Evolutionary conservation across 2,888 invertebrate species (phyloP), one percentile per base, ranked within the genome.

Genomic region (Nemurella pictetii): DNA sequence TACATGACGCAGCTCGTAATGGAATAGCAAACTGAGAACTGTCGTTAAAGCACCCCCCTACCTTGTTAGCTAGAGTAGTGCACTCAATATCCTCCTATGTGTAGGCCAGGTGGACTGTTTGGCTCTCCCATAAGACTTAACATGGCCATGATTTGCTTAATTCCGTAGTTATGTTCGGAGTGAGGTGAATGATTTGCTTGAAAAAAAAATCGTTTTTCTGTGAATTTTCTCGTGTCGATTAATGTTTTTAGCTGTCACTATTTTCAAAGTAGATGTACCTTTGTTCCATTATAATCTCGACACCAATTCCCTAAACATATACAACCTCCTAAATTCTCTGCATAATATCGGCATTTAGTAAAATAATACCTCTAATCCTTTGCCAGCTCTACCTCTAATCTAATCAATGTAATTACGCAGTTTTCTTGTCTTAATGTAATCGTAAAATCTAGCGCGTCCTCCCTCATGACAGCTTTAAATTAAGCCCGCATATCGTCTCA

Each of bases 341-440:
- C 55, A 55, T 28, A 36, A 82, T 72, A 82, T 82, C 72, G 82
- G 26, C 25, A 82, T 82, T 82, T 55, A 26, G 55, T 20, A 82
- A 82, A 82, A 82, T 82, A 72, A 82, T 29, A 29, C 82, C 55
- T 82, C 28, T 55, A 82, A 82, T 82, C 82, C 29, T n/a, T 28
- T 82, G 12, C 9, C 36, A 72, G 25, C 82, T 20, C 55, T 26
- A 82, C 25, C 36, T 82, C 72, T 82, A 82, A 82, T 82, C 82
- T 82, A 82, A 82, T 82, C 82, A 82, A 55, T 82, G 82, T 82
- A 82, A 82, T 82, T 55, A 55, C 82, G 29, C 82, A 82, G 82
- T 82, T 82, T 82, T 82, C 82, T 82, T 82, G 82, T 82, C 82
- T 82, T 82, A 82, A 82, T 82, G 82, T 82, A 55, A 82, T 72